These are phyloP conservation scores for Pseudomyrmex flavicornis DNA, from an alignment of 1,140 invertebrate genomes.

Conservation along the genomic window DNA sequence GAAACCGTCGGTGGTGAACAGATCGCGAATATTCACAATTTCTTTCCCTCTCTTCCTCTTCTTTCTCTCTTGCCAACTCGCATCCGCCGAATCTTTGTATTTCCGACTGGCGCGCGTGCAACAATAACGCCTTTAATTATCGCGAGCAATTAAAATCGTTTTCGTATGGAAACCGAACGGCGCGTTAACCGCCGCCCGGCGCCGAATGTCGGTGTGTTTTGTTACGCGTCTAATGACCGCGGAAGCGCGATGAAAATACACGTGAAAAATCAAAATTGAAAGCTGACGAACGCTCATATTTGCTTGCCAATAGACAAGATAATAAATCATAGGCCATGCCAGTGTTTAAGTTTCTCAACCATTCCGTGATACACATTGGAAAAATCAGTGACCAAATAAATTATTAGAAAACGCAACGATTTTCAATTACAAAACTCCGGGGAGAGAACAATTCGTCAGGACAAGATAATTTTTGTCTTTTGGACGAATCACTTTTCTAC, in stretches of 20 bases:
- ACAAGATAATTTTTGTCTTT: no score
- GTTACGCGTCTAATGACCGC: conserved; percentile 1
- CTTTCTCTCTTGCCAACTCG: background rate
- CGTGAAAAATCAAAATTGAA: background rate
- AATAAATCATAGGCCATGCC: background rate
- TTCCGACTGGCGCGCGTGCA: background rate
- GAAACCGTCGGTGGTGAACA: conserved; percentile 31
- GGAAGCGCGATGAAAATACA: conserved; percentile 11
- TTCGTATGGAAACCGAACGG: no score
- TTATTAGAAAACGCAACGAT: no score
- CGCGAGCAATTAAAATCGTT: conserved; percentile 59
- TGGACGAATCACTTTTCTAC: no score
- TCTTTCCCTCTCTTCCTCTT: background rate
- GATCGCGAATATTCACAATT: conserved; percentile 4
- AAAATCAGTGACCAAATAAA: no score
- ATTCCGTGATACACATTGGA: no score
- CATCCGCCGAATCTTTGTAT: conserved; percentile 9
- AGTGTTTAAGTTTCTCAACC: background rate
- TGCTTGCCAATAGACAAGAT: background rate
- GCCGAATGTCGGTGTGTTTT: background rate
- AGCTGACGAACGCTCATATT: conserved; percentile 2
- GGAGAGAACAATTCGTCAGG: no score
- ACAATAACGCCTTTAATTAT: conserved; percentile 64
- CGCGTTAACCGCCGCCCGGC: no score
- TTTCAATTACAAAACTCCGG: no score